A percentile compares a stretch with the other conserved stretches of the same genome.
These are phyloP conservation scores for Dorcus hopei DNA, from an alignment of 2,888 invertebrate species.

Conservation along the genomic window DNA sequence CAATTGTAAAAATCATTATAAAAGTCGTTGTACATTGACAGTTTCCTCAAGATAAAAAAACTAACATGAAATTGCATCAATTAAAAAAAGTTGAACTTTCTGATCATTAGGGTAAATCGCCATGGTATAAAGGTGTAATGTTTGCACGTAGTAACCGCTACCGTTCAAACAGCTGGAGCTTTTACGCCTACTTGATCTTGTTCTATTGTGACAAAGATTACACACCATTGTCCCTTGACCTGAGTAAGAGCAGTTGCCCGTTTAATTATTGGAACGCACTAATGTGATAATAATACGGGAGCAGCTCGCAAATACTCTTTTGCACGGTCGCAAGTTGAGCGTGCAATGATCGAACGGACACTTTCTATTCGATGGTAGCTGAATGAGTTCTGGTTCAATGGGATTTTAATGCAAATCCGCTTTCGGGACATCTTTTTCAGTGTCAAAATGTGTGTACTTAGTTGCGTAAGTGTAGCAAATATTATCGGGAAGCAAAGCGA, in stretches of 20 bases:
- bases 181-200: conserved; percentile 26
- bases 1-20: no score
- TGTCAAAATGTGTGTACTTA: neutral
- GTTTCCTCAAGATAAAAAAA: no score
- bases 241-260: conserved; percentile 24
- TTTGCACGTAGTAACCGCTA: conserved; percentile 6
- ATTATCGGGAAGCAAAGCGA: neutral
- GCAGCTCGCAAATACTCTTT: neutral
- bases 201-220: conserved; percentile 24
- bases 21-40: no score
- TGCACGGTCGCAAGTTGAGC: conserved; percentile 1
- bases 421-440: neutral
- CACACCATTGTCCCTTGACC: conserved; percentile 19
- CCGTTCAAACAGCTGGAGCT: conserved; percentile 6
- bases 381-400: neutral
- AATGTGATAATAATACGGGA: conserved; percentile 8
- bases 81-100: no score
- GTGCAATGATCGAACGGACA: conserved; percentile 7
- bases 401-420: neutral
- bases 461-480: neutral
- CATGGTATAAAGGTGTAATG: conserved; percentile 6
- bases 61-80: no score
- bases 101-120: neutral
- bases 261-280: neutral
- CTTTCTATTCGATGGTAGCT: neutral